Percentiles rank a stretch among this genome's conserved stretches.
phyloP scores from a whole-genome alignment of 1,140 invertebrate genomes.

The Drosophila lowei region DNA sequence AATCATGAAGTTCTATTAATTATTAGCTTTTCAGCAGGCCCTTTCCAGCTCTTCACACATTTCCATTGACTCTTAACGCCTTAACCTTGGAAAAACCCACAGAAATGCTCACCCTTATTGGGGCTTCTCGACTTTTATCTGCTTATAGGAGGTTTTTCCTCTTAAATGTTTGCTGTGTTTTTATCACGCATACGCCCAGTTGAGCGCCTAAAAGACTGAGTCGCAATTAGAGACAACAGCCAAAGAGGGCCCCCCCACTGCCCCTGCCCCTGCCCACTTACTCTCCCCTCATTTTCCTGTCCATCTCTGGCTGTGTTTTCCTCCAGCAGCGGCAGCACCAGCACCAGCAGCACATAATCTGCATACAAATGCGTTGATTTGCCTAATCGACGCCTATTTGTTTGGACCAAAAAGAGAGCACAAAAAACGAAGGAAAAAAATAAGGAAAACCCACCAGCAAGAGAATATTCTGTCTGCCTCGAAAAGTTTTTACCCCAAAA shows the following conservation, averaged over 20 bases:
- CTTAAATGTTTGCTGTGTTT: constrained; percentile 39
- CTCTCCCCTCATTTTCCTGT: background rate
- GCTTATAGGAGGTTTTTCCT: constrained; percentile 11
- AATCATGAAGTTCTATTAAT: too few relatives aligned
- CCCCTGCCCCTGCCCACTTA: background rate
- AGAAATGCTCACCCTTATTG: too few relatives aligned
- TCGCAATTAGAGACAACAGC: constrained; percentile 69
- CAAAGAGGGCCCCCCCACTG: background rate
- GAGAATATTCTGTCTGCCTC: constrained; percentile 56
- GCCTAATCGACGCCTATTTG: constrained; percentile 80
- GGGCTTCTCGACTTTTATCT: constrained; percentile 13
- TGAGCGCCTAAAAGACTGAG: constrained; percentile 56
- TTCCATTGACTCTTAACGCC: too few relatives aligned
- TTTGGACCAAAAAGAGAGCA: constrained; percentile 44
- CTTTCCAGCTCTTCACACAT: too few relatives aligned
- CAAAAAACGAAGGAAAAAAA: constrained; percentile 1
- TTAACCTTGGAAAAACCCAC: too few relatives aligned
- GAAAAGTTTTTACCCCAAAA: constrained; percentile 43
- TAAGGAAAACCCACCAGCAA: constrained; percentile 26
- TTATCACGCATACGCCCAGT: constrained; percentile 71
- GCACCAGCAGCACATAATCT: constrained; percentile 73
- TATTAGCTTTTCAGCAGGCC: too few relatives aligned
- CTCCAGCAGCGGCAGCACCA: constrained; percentile 7
- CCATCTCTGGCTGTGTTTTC: constrained; percentile 26
- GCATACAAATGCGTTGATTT: constrained; percentile 81